Percentiles rank a stretch among this genome's conserved stretches.
Conservation (phyloP, 2,888 invertebrate species). For the Caenorhabditis sulstoni region DNA sequence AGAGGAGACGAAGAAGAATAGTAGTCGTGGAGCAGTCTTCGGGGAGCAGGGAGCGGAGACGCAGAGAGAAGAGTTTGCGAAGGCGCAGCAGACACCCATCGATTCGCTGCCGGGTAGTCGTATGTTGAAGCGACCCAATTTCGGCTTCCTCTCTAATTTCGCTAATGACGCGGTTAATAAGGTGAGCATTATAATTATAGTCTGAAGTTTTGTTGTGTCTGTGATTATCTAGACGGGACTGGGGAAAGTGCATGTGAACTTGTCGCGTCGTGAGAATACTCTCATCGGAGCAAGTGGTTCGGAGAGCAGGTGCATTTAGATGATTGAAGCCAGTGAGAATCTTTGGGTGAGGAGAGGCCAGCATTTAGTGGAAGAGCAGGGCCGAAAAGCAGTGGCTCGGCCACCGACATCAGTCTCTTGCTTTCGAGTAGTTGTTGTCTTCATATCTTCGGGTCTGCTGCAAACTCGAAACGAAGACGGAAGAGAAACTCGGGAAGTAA, state of each 20-base stretch:
- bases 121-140: conserved; percentile 64
- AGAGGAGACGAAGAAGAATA: conserved; percentile 39
- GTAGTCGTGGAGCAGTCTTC: conserved; percentile 17
- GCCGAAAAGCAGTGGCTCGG: too few species aligned
- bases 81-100: conserved; percentile 53
- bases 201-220: not conserved
- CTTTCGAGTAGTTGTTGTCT: too few species aligned
- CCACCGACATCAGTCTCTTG: too few species aligned
- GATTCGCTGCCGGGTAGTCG: conserved; percentile 58
- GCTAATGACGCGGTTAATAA: conserved; percentile 75
- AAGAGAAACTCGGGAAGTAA: too few species aligned
- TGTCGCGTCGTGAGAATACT: not conserved
- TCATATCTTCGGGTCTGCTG: too few species aligned
- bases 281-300: too few species aligned
- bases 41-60: conserved; percentile 26
- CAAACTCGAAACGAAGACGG: too few species aligned
- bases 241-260: conserved; percentile 1
- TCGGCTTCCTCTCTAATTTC: conserved; percentile 77
- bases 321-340: too few species aligned
- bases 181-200: conserved; percentile 42
- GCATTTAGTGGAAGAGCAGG: too few species aligned
- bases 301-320: too few species aligned
- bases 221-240: not conserved
- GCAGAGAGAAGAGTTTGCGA: conserved; percentile 38
- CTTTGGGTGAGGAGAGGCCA: too few species aligned